A percentile compares a stretch with the other conserved stretches of the same genome.
phyloP scores from a whole-genome alignment of 2,797 vertebrate genomes.

The Chelidonichthys spinosus region DNA sequence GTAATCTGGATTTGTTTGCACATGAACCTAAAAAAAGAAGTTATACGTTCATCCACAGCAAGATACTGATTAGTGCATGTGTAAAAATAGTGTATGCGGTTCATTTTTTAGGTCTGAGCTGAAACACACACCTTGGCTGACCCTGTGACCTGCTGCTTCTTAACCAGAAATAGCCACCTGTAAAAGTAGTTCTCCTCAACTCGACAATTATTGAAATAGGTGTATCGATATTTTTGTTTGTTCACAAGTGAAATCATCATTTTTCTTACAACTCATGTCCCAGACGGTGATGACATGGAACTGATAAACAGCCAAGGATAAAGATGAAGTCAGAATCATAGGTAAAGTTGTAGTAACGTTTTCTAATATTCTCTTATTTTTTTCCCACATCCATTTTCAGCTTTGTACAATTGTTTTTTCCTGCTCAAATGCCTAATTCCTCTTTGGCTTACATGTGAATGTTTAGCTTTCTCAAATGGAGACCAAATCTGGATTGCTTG shows the following conservation, averaged over 20 bases:
- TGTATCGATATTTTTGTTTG: constrained; percentile 14
- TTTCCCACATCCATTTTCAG: not conserved
- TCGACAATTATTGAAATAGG: constrained; percentile 64
- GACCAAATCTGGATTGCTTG: constrained; percentile 32
- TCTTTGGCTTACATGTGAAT: constrained; percentile 11
- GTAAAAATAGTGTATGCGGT: constrained; percentile 64
- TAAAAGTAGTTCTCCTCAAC: constrained; percentile 62
- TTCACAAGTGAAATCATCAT: not conserved
- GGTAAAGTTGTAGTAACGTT: too few relatives aligned
- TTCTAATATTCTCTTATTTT: not conserved
- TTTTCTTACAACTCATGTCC: not conserved
- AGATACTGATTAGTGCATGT: constrained; percentile 26
- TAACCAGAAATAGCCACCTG: constrained; percentile 70
- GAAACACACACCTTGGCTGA: constrained; percentile 76
- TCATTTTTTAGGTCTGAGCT: constrained; percentile 50
- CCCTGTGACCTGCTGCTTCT: constrained; percentile 57
- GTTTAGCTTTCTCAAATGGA: constrained; percentile 12
- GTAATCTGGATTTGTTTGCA: constrained; percentile 10
- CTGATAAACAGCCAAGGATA: not conserved
- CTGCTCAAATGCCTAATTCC: not conserved
- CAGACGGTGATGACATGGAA: not conserved
- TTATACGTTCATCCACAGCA: not conserved
- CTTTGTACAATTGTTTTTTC: not conserved
- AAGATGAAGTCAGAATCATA: not conserved
- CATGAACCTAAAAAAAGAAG: not conserved